phyloP scores from a whole-genome alignment of 2,888 invertebrate genomes.

The Torymus texanus region DNA sequence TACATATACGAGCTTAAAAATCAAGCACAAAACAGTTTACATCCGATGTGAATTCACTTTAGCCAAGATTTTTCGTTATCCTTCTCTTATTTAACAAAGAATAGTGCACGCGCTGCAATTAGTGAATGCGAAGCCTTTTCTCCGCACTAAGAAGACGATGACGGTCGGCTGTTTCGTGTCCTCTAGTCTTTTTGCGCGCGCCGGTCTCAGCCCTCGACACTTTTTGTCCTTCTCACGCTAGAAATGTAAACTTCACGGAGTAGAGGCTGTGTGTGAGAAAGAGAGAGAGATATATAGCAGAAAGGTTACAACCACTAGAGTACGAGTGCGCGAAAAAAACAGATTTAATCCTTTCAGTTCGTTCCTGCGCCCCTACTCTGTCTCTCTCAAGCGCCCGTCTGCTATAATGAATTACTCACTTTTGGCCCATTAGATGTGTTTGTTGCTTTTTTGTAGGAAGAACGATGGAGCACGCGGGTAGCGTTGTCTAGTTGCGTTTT shows the following conservation, averaged over 20 bases:
- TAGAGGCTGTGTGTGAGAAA: too few species aligned
- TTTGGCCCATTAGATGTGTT: too few species aligned
- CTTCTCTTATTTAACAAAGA: background rate
- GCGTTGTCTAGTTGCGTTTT: too few species aligned
- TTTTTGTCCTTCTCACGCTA: too few species aligned
- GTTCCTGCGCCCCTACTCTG: background rate
- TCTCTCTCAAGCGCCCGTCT: background rate
- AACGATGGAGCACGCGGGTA: too few species aligned
- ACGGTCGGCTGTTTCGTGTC: background rate
- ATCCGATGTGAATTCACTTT: slow-evolving; percentile 32
- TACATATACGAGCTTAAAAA: slow-evolving; percentile 26
- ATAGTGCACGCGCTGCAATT: slow-evolving; percentile 24
- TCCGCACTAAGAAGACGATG: background rate
- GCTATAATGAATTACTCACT: background rate
- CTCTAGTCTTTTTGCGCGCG: background rate
- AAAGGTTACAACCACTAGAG: too few species aligned
- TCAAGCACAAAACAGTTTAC: background rate
- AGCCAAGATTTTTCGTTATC: slow-evolving; percentile 8
- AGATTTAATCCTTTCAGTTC: too few species aligned
- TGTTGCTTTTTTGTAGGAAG: too few species aligned
- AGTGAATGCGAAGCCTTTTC: slow-evolving; percentile 35
- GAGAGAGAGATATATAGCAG: too few species aligned
- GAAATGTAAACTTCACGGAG: too few species aligned
- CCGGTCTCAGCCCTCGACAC: too few species aligned
- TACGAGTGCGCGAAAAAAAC: too few species aligned